Evolutionary conservation across 2,888 invertebrate genomes (phyloP), one percentile per base, ranked within the genome.

Genomic region (Muschampia plurimacula): DNA sequence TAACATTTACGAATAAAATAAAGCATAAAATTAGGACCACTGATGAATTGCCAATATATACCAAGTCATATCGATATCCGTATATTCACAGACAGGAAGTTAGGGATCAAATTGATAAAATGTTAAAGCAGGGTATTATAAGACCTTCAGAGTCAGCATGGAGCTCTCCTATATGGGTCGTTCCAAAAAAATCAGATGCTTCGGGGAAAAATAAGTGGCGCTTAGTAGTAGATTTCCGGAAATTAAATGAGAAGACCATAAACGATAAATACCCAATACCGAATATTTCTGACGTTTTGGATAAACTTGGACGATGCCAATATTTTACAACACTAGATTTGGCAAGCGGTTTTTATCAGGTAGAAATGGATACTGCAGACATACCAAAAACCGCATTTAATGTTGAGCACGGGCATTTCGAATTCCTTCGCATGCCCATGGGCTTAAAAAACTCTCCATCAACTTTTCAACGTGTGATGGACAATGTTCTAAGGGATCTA

Each of bases 381-480:
- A 72, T 74, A 13, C 72, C 74, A 1, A 82, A 82, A 73, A 84
- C 84, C 0, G 81, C 82, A 2, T 82, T 85, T 62, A 77, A 63
- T 9, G 78, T 78, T 0, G 78, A 75, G 0, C 67, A 75, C 15
- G 81, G 82, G 2, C 77, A 81, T 66, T 82, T 74, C 22, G 79
- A 83, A 74, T 84, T 78, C 57, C 68, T 69, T n/a, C 63, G 80
- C 13, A 81, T 84, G 81, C 22, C 22, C 22, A 22, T 22, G 22
- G 22, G 79, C 80, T 1, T 81, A 82, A 73, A 76, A 57, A 81
- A 82, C 59, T 78, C 80, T 1, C 79, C 79, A 1, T 72, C 81
- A 0, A 83, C 81, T 0, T 85, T 85, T 70, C 82, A 82, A 75
- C 63, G 83, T 7, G 69, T 73, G 1, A 81, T 84, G 77, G 77